Evolutionary conservation across 2,888 invertebrate species (phyloP).

Genomic region (Catocala fraxini): DNA sequence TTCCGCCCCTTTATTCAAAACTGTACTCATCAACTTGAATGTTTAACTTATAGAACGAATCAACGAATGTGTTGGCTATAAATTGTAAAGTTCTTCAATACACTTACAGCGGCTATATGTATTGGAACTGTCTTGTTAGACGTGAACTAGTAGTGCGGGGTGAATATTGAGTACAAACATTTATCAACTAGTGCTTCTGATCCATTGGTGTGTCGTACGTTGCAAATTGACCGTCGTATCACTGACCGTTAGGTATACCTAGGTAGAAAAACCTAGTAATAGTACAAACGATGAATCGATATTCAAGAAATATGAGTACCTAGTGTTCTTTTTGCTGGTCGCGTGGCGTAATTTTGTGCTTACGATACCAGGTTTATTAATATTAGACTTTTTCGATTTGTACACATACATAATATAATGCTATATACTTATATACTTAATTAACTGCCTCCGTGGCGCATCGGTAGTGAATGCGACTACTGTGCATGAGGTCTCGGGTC

Average conservation of each 20-base stretch:
- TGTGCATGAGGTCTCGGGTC: no score
- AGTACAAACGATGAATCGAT: neutral
- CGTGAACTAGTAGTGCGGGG: conserved; percentile 27
- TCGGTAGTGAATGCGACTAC: no score
- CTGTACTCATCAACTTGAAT: conserved; percentile 1
- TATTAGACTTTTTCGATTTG: no score
- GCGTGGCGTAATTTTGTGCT: no score
- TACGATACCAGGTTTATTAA: no score
- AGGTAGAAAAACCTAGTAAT: neutral
- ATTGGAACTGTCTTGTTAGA: conserved; percentile 36
- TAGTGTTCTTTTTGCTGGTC: no score
- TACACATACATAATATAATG: no score
- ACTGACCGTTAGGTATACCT: conserved; percentile 1
- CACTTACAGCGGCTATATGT: conserved; percentile 30
- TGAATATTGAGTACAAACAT: conserved; percentile 27
- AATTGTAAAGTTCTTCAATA: conserved; percentile 37
- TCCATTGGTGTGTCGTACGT: conserved; percentile 6
- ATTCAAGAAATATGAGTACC: no score
- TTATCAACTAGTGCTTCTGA: conserved; percentile 32
- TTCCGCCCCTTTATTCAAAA: neutral
- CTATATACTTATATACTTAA: no score
- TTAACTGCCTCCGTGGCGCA: no score
- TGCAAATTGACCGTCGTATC: conserved; percentile 6
- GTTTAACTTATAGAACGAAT: conserved; percentile 8
- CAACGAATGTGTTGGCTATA: conserved; percentile 11